Percentiles rank a stretch among this genome's conserved stretches.
Evolutionary conservation across 2,113 vertebrate species (phyloP).

Genomic region (Campylomormyrus numenius): DNA sequence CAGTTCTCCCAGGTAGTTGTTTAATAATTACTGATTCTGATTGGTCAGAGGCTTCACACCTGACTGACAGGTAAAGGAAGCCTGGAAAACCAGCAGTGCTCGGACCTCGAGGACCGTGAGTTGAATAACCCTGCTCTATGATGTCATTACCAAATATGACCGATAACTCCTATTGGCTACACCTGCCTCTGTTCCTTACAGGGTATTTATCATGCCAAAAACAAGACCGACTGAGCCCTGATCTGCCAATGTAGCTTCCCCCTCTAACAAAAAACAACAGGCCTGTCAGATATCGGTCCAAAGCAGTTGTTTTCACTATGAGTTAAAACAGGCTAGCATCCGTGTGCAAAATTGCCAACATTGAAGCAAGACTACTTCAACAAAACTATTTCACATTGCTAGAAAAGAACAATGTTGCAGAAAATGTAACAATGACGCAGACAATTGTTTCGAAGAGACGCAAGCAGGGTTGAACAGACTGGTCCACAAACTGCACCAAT

Average conservation of each 20-base stretch:
- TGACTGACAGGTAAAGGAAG: no score
- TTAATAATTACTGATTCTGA: no score
- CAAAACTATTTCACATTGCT: background rate
- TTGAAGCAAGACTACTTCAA: background rate
- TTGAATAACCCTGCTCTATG: background rate
- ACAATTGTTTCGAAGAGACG: background rate
- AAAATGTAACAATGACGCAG: background rate
- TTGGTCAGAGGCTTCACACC: no score
- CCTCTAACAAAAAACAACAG: background rate
- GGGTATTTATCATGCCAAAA: background rate
- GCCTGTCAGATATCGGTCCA: background rate
- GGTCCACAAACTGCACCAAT: background rate
- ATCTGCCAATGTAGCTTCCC: background rate
- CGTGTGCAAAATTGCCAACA: background rate
- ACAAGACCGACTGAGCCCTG: background rate
- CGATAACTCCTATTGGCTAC: background rate
- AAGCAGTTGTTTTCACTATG: background rate
- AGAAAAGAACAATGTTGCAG: background rate
- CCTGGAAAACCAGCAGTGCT: no score
- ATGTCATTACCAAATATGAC: background rate
- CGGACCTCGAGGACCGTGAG: no score
- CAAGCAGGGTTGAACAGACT: background rate
- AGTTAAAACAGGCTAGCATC: background rate
- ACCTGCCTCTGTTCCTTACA: background rate
- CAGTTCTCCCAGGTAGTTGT: no score